Evolutionary conservation across 2,797 vertebrate genomes (phyloP).

Genomic region (Spatula versicolor): DNA sequence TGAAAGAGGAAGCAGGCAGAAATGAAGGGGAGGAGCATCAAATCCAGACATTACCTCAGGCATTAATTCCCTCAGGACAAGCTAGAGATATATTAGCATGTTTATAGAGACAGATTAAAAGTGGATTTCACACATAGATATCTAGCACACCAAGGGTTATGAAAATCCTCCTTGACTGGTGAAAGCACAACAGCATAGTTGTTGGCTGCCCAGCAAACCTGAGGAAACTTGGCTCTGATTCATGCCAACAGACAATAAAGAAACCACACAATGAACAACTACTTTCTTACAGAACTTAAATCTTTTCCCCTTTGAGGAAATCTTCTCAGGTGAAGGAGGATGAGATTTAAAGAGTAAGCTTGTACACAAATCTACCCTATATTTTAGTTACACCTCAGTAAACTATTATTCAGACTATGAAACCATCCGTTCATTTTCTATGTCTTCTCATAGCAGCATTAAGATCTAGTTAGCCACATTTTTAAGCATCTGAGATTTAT

Average conservation of each 20-base stretch:
- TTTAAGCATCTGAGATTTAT: not conserved
- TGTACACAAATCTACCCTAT: slow-evolving; percentile 53
- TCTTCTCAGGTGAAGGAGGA: slow-evolving; percentile 30
- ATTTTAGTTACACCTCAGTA: slow-evolving; percentile 38
- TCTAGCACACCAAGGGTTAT: slow-evolving; percentile 53
- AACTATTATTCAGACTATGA: slow-evolving; percentile 28
- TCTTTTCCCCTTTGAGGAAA: slow-evolving; percentile 4
- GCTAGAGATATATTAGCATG: slow-evolving; percentile 4
- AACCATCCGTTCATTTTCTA: not conserved
- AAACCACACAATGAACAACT: slow-evolving; percentile 48
- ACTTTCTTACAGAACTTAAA: not conserved
- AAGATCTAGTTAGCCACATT: not conserved
- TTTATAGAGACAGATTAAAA: slow-evolving; percentile 63
- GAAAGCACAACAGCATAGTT: not conserved
- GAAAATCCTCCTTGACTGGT: slow-evolving; percentile 38
- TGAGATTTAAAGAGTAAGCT: slow-evolving; percentile 19
- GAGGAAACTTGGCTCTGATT: slow-evolving; percentile 31
- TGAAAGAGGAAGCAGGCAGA: slow-evolving; percentile 27
- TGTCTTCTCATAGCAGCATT: not conserved
- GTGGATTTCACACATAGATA: slow-evolving; percentile 48
- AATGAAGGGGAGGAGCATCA: not conserved
- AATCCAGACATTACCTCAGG: slow-evolving; percentile 71
- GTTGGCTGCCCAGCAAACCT: slow-evolving; percentile 30
- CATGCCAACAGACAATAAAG: slow-evolving; percentile 21
- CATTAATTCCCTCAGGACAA: not conserved